Conservation (phyloP, 2,888 invertebrate genomes). For the Diadegma fenestrale region DNA sequence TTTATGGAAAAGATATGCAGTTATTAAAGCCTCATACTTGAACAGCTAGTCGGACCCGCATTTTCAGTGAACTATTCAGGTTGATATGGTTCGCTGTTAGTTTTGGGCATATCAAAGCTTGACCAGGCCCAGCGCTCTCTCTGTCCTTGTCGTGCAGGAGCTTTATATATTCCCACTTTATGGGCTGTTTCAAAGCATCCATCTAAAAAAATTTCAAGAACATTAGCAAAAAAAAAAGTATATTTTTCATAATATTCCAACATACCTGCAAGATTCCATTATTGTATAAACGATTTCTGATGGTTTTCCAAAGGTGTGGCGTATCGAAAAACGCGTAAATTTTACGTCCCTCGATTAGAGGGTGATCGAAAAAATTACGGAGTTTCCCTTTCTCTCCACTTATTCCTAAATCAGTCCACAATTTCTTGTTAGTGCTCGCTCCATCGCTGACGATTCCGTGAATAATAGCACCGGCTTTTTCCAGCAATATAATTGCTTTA, state of each 20-base stretch:
- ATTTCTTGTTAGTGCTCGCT: constrained; percentile 34
- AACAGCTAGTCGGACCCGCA: constrained; percentile 1
- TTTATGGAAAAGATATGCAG: too few relatives aligned
- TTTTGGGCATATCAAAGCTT: constrained; percentile 60
- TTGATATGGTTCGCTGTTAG: constrained; percentile 33
- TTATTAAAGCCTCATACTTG: too few relatives aligned
- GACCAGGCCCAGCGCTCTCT: constrained; percentile 48
- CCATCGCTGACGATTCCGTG: constrained; percentile 67
- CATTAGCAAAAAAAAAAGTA: not conserved
- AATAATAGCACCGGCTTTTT: constrained; percentile 60
- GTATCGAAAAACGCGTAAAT: constrained; percentile 69
- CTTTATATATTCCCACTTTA: not conserved
- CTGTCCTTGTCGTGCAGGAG: constrained; percentile 47
- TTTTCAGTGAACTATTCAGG: not conserved
- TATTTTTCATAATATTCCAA: not conserved
- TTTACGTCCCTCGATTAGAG: constrained; percentile 55
- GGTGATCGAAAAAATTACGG: constrained; percentile 8
- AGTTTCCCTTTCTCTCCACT: constrained; percentile 53
- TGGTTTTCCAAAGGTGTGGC: constrained; percentile 71
- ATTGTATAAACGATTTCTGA: constrained; percentile 68
- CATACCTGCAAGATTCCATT: constrained; percentile 43
- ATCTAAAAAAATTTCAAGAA: not conserved
- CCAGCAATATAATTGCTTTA: constrained; percentile 13
- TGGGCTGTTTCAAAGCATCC: not conserved
- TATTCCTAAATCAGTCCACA: constrained; percentile 60